Percentiles rank a stretch among this genome's conserved stretches.
These are phyloP conservation scores for Ceramica pisi DNA, from an alignment of 2,888 invertebrate genomes.

Conservation along the genomic window DNA sequence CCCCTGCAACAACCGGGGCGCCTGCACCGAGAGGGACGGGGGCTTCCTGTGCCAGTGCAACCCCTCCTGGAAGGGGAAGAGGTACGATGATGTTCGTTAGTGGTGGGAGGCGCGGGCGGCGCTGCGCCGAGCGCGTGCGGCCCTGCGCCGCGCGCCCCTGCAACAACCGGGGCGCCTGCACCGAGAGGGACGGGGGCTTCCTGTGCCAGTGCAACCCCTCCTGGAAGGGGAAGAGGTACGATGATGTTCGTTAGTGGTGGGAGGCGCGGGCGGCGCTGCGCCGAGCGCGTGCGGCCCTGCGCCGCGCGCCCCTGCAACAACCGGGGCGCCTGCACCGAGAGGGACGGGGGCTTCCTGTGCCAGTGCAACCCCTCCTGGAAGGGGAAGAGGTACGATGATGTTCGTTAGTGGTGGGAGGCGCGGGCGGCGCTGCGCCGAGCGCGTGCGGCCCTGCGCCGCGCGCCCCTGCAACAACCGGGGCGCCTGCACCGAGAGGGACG, in stretches of 20 bases:
- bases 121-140: slow-evolving; percentile 89
- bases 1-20: slow-evolving; percentile 94
- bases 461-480: slow-evolving; percentile 95
- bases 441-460: slow-evolving; percentile 93
- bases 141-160: slow-evolving; percentile 94
- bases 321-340: slow-evolving; percentile 93
- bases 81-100: no score
- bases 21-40: slow-evolving; percentile 93
- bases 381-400: no score
- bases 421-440: slow-evolving; percentile 79
- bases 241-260: no score
- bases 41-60: slow-evolving; percentile 94
- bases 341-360: slow-evolving; percentile 93
- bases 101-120: slow-evolving; percentile 83
- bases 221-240: slow-evolving; percentile 89
- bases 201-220: slow-evolving; percentile 94
- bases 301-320: slow-evolving; percentile 94
- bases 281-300: slow-evolving; percentile 92
- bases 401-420: no score
- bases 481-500: slow-evolving; percentile 93
- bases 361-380: slow-evolving; percentile 94
- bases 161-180: slow-evolving; percentile 94
- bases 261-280: slow-evolving; percentile 86
- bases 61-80: slow-evolving; percentile 92
- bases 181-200: slow-evolving; percentile 92